These are phyloP conservation scores for Malachius bipustulatus DNA, from an alignment of 2,888 invertebrate genomes.

Conservation along the genomic window DNA sequence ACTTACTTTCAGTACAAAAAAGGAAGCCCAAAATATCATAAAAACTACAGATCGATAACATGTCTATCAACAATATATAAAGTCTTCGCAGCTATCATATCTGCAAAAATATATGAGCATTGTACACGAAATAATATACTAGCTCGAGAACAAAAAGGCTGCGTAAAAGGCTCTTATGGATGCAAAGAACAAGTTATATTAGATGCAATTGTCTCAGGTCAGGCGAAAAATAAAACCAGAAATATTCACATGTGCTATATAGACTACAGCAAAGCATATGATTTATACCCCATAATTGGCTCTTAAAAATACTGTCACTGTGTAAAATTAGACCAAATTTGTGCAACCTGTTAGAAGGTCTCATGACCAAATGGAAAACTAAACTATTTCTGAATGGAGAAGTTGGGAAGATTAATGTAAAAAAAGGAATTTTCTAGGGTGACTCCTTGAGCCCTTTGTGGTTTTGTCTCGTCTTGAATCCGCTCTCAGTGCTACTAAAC, in stretches of 20 bases:
- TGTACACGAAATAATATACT: not conserved
- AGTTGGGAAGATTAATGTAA: not conserved
- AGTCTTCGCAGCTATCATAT: no score
- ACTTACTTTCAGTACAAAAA: no score
- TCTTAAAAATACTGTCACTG: not conserved
- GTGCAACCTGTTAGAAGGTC: not conserved
- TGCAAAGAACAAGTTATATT: not conserved
- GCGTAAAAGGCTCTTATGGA: not conserved
- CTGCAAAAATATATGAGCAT: slow-evolving; percentile 3
- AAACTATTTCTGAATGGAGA: not conserved
- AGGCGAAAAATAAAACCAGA: not conserved
- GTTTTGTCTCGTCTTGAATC: not conserved
- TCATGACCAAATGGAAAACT: not conserved
- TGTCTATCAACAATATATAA: no score
- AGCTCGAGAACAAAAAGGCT: not conserved
- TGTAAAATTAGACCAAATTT: not conserved
- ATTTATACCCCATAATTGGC: not conserved
- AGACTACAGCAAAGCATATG: slow-evolving; percentile 4
- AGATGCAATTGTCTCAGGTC: slow-evolving; percentile 3
- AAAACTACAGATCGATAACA: no score
- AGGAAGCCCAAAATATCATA: no score
- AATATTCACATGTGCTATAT: slow-evolving; percentile 3
- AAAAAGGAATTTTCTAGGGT: not conserved
- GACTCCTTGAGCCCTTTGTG: not conserved
- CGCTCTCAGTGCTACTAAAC: not conserved